Evolutionary conservation across 2,797 vertebrate species (phyloP).

Genomic region (Myripristis murdjan): DNA sequence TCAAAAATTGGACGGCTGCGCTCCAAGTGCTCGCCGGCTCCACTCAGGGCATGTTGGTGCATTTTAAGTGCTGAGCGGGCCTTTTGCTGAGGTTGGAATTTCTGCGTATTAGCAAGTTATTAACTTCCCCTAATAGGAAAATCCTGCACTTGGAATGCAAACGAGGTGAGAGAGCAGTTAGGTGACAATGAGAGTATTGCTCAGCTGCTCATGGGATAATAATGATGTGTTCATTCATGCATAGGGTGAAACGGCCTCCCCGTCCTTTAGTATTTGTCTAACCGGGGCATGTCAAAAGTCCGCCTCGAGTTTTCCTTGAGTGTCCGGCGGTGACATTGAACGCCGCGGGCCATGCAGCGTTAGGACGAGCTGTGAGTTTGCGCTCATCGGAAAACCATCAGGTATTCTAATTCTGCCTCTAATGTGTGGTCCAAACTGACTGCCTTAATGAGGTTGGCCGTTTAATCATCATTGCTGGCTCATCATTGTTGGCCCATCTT

Average conservation of each 20-base stretch:
- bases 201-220: slow-evolving; percentile 66
- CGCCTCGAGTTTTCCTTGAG: slow-evolving; percentile 44
- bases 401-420: slow-evolving; percentile 18
- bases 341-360: slow-evolving; percentile 46
- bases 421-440: slow-evolving; percentile 1
- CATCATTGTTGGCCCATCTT: slow-evolving; percentile 50
- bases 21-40: slow-evolving; percentile 34
- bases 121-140: slow-evolving; percentile 79
- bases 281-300: slow-evolving; percentile 60
- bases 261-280: slow-evolving; percentile 39
- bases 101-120: slow-evolving; percentile 81
- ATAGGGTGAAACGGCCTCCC: slow-evolving; percentile 23
- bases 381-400: slow-evolving; percentile 44
- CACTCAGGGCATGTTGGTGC: slow-evolving; percentile 52
- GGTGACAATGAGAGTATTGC: slow-evolving; percentile 63
- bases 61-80: slow-evolving; percentile 61
- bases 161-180: slow-evolving; percentile 65
- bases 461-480: slow-evolving; percentile 58
- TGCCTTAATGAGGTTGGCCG: not conserved
- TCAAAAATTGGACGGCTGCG: slow-evolving; percentile 51
- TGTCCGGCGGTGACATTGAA: slow-evolving; percentile 52
- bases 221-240: slow-evolving; percentile 70
- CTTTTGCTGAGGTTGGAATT: slow-evolving; percentile 78
- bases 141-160: slow-evolving; percentile 75
- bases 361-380: not conserved